Evolutionary conservation across 2,797 vertebrate genomes (phyloP), one percentile per base, ranked within the genome.

Genomic region (Pipistrellus nathusii): DNA sequence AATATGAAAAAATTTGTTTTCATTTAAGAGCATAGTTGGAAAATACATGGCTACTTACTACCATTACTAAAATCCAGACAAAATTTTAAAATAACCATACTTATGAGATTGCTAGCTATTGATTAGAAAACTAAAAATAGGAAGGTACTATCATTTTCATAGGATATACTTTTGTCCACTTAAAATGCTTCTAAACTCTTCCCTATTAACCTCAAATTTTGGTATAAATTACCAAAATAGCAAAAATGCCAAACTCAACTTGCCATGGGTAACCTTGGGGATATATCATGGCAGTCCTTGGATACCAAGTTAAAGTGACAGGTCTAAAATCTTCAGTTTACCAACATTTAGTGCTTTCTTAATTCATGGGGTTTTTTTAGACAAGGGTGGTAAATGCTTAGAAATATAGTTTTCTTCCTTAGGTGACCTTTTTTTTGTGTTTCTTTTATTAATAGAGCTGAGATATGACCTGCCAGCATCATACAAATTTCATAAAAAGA

Each of bases 361-460:
- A 77, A 46, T 62, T 72, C 85, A 3, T 85, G 75, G 15, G 20
- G 55, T 2, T 72, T 32, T 66, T 55, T 84, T 38, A 92, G 44
- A 84, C 46, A 94, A 93, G 32, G 14, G 46, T 66, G 51, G 20
- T 93, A 78, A 93, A 78, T 80, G 55, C 85, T 88, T 92, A 25
- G n/a, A 97, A 85, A 66, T 2, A 0, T 8, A 85, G 55, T 95
- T 91, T 96, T 95, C 69, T 48, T 93, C 18, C 83, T 97, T 66
- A 78, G 6, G 8, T 95, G 77, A 8, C 12, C 15, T 96, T 93
- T 92, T 93, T 92, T 96, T 30, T 96, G 92, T 96, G 98, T 91
- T 97, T 53, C 2, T 55, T 21, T 55, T 55, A 10, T 55, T 55
- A 55, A 23, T 96, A 62, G 59, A 62, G 59, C 59, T 62, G 59